A percentile compares a stretch with the other conserved stretches of the same genome.
Conservation (phyloP, 2,797 vertebrate species). For the Aeoliscus strigatus region DNA sequence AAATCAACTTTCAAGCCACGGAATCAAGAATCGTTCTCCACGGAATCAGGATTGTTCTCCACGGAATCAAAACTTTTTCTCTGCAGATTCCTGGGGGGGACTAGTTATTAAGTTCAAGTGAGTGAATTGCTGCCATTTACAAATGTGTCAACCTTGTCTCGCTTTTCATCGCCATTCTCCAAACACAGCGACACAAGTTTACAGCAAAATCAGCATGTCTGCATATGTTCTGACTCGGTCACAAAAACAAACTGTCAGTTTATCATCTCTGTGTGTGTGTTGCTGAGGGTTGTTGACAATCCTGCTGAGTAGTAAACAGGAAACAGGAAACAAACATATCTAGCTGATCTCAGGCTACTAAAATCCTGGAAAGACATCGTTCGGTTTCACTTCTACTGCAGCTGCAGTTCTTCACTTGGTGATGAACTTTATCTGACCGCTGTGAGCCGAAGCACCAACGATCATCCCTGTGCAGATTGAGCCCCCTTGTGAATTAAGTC, state of each 20-base stretch:
- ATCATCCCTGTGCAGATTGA: conserved; percentile 14
- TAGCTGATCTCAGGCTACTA: conserved; percentile 20
- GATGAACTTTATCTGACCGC: conserved; percentile 24
- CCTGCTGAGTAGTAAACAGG: conserved; percentile 23
- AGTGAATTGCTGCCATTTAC: conserved; percentile 49
- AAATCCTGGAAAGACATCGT: conserved; percentile 9
- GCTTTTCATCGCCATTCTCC: conserved; percentile 54
- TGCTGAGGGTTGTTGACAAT: conserved; percentile 41
- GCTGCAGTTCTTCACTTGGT: conserved; percentile 5
- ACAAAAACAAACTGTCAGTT: conserved; percentile 61
- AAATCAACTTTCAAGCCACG: too few species aligned
- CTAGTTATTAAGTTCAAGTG: too few species aligned
- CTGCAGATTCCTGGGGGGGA: too few species aligned
- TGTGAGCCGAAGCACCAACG: conserved; percentile 13
- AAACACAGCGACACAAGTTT: conserved; percentile 61
- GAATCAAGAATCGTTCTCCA: too few species aligned
- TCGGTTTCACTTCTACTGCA: conserved; percentile 21
- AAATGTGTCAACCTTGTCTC: conserved; percentile 58
- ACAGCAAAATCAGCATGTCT: conserved; percentile 66
- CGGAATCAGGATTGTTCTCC: too few species aligned
- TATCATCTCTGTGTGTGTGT: conserved; percentile 35
- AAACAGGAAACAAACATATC: conserved; percentile 33
- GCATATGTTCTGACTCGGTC: conserved; percentile 54
- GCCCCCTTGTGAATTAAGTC: conserved; percentile 18
- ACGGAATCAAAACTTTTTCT: too few species aligned